Base-by-base conservation (phyloP, 2,797 vertebrate genomes). In the Cirrhinus molitorella region DNA sequence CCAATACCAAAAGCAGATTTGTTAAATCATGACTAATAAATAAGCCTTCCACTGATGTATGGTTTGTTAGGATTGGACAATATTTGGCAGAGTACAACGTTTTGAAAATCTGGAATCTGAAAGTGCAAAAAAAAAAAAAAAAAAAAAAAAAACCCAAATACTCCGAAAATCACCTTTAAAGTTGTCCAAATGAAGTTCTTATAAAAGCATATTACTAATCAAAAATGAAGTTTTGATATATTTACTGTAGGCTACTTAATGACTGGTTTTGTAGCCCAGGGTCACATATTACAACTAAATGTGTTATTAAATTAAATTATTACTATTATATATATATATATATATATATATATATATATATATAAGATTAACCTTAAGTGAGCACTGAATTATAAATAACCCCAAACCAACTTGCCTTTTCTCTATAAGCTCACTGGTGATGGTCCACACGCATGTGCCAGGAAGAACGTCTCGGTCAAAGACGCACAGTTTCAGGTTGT, bases 381-480 rank as follows among this genome's bases (percentile, higher is more conserved):
- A 74, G 1, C 31, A 74, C n/a, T 57, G 11, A 28, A 51, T 23
- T 12, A 47, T 55, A 47, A 28, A 80, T n/a, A 72, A 61, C 34
- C 45, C 23, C 6, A 55, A 49, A 66, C 13, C n/a, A 21, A 57
- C 81, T 74, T 25, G 94, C 98, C 98, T 96, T 85, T 85, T 97
- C 88, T 99, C 98, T 59, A 99, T 99, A 34, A 99, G 98, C 25
- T 99, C 98, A 49, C 97, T 97, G 0, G 97, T 96, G 91, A 99
- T 98, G 91, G 96, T 96, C 97, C 97, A 99, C 68, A 99, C 94
- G 1, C 98, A 99, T 0, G 96, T 92, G 67, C 98, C 98, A 0
- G 98, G 98, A 77, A 99, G 94, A 77, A 99, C 98, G 0, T 99
- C 96, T 4, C 98, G 94, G 87, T 99, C 98, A 2, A 98, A 98